Conservation (phyloP, 2,797 vertebrate species). For the Schizopygopsis pylzovi region DNA sequence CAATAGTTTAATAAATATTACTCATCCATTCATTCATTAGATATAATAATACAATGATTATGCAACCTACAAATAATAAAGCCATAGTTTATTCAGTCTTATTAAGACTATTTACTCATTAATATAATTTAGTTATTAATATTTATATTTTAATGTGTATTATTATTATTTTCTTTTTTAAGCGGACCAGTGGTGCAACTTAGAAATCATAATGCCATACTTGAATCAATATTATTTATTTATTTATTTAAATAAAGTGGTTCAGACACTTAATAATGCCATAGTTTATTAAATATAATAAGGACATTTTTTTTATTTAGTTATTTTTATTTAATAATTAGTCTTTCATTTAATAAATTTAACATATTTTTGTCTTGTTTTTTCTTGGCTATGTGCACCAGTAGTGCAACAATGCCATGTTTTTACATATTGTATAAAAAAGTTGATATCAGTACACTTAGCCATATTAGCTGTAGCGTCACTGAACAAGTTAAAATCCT, state of each 20-base stretch:
- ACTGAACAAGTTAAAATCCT: background rate
- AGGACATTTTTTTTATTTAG: background rate
- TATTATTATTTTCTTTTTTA: background rate
- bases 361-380: background rate
- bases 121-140: no score
- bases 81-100: background rate
- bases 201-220: background rate
- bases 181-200: background rate
- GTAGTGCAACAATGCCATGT: background rate
- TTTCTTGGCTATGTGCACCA: background rate
- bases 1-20: no score
- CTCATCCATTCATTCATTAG: no score
- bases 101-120: background rate
- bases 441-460: background rate
- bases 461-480: background rate
- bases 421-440: background rate
- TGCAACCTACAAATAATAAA: background rate
- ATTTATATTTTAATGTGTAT: background rate
- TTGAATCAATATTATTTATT: background rate
- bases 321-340: background rate
- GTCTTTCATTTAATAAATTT: background rate
- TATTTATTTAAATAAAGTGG: no score
- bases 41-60: no score
- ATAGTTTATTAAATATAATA: background rate
- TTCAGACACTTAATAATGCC: no score